These are phyloP conservation scores for Brachionus sp. DNA, from an alignment of 1,140 invertebrate species.

Conservation along the genomic window DNA sequence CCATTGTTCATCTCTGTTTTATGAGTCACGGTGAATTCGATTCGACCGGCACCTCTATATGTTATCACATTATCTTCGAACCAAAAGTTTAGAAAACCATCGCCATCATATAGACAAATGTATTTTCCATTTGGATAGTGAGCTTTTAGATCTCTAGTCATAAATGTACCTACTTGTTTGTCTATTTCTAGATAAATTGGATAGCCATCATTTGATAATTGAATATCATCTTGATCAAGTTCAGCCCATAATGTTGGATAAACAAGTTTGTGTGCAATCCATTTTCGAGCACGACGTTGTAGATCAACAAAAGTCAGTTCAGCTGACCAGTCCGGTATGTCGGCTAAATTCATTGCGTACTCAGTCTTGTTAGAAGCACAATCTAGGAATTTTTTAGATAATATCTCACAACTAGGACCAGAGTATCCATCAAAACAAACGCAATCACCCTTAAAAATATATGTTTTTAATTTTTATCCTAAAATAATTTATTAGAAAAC, in stretches of 20 bases:
- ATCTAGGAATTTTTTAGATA: neutral
- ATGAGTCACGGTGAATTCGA: conserved; percentile 47
- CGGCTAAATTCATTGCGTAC: conserved; percentile 50
- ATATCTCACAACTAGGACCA: neutral
- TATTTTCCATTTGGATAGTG: conserved; percentile 49
- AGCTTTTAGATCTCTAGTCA: conserved; percentile 45
- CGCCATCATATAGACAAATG: conserved; percentile 50
- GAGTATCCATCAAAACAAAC: conserved; percentile 21
- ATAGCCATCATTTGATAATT: conserved; percentile 49
- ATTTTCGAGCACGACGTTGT: conserved; percentile 49
- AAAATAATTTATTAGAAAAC: no score
- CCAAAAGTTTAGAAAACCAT: conserved; percentile 49
- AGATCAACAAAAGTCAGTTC: conserved; percentile 51
- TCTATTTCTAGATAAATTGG: conserved; percentile 49
- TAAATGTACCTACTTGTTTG: conserved; percentile 48
- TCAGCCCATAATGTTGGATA: conserved; percentile 48
- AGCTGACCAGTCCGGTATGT: conserved; percentile 49
- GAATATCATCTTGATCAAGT: conserved; percentile 48
- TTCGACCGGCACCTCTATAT: conserved; percentile 49
- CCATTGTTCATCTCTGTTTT: conserved; percentile 47
- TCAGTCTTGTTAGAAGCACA: neutral
- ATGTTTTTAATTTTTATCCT: no score
- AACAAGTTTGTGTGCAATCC: conserved; percentile 48
- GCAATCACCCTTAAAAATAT: neutral
- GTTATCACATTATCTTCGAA: conserved; percentile 46